A percentile compares a stretch with the other conserved stretches of the same genome.
These are phyloP conservation scores for Amphiprion clarkii DNA, from an alignment of 2,797 vertebrate genomes.

Conservation along the genomic window DNA sequence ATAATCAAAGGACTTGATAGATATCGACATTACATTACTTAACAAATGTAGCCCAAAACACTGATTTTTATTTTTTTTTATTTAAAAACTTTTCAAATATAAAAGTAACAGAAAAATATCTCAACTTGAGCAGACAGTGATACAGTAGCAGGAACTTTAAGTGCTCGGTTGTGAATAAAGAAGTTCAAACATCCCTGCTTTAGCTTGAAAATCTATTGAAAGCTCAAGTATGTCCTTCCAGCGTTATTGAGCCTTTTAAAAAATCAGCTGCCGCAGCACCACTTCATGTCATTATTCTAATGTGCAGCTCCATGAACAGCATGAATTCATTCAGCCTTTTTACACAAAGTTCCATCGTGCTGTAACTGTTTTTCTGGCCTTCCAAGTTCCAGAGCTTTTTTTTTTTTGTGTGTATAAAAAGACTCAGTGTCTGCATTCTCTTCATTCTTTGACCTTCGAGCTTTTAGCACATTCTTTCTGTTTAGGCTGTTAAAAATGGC, in stretches of 20 bases:
- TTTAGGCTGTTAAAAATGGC: not conserved
- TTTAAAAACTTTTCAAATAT: too few relatives aligned
- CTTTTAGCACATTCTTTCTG: not conserved
- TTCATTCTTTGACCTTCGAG: not conserved
- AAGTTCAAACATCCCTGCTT: not conserved
- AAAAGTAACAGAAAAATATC: too few relatives aligned
- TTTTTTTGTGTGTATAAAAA: not conserved
- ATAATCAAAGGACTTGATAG: too few relatives aligned
- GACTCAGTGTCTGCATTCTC: not conserved
- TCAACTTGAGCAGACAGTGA: not conserved
- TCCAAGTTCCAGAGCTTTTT: not conserved
- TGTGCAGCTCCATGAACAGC: not conserved
- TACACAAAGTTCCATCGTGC: not conserved
- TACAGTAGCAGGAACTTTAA: too few relatives aligned
- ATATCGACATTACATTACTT: too few relatives aligned
- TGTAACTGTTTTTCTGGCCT: not conserved
- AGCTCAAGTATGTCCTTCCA: not conserved
- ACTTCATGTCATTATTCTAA: not conserved
- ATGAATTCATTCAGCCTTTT: slow-evolving; percentile 19
- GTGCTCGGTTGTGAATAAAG: too few relatives aligned
- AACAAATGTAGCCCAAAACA: too few relatives aligned
- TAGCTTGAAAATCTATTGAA: slow-evolving; percentile 15
- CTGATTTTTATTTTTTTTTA: too few relatives aligned
- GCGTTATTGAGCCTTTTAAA: slow-evolving; percentile 20
- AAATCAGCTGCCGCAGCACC: not conserved